Base-by-base conservation (phyloP, 2,113 vertebrate genomes). In the Xenopus borealis region DNA sequence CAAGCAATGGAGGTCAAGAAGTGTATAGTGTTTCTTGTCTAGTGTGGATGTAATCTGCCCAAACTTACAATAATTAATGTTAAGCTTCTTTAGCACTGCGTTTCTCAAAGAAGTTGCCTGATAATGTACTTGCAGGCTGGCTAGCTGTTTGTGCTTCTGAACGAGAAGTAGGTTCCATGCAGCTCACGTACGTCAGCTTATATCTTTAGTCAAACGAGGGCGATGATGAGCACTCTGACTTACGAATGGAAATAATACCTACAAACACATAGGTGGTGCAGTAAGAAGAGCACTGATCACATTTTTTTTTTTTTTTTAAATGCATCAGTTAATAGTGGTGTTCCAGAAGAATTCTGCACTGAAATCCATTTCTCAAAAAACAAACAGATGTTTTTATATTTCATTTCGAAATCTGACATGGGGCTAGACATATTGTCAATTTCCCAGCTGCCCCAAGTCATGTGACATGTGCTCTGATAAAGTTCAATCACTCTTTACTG, bases 41-140 rank as follows among this genome's bases (percentile, higher is more conserved):
- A 93, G 89, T 92, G 87, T 89, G 94, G 94, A 95, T 98, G 96
- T 99, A 98, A 98, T 98, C 97, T 97, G 95, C 94, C 94, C 94
- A 94, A 95, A 98, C 95, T 98, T 98, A 96, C 96, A 98, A 97
- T 97, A 97, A 98, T 99, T 98, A 98, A 98, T 98, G 96, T 95
- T 99, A 98, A 98, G 96, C 96, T 98, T 97, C 95, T 96, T 95
- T 95, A 94, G 95, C 95, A 96, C 95, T 95, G 95, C 94, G 92
- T 96, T 95, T 95, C 92, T 95, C 92, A 98, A 98, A 96, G 94
- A 96, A 97, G 91, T 88, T 91, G 90, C 87, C 94, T 93, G 95
- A 98, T 96, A 96, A 98, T 97, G 95, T 94, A 96, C 95, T 98
- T 94, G 95, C 92, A 94, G 94, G 87, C n/a, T n/a, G n/a, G n/a